Evolutionary conservation across 2,888 invertebrate species (phyloP).

Genomic region (Ormia ochracea): DNA sequence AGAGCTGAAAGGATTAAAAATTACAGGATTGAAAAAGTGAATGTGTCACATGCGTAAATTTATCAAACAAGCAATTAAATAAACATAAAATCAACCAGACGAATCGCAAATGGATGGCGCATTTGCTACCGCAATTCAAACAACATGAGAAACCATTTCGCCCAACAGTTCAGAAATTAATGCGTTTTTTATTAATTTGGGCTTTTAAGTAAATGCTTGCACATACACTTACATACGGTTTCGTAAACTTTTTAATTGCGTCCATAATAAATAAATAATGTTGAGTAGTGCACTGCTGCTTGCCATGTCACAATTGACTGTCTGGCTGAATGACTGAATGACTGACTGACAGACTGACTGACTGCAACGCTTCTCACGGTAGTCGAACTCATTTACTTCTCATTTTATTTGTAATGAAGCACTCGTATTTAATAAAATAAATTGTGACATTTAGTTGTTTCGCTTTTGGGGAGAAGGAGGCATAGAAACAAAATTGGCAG

Average conservation of each 20-base stretch:
- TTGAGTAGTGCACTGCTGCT: neutral
- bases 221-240: neutral
- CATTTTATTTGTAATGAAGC: neutral
- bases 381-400: neutral
- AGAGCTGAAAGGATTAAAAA: constrained; percentile 38
- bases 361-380: neutral
- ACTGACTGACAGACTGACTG: neutral
- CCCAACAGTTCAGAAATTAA: constrained; percentile 6
- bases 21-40: neutral
- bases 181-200: neutral
- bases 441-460: constrained; percentile 21
- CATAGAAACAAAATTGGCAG: neutral
- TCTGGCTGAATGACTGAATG: neutral
- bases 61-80: neutral
- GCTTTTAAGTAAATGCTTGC: constrained; percentile 4
- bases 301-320: neutral
- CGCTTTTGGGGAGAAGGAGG: neutral
- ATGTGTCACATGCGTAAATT: constrained; percentile 14
- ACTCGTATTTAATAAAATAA: neutral
- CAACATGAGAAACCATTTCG: constrained; percentile 23
- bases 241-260: constrained; percentile 34
- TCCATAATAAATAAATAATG: constrained; percentile 33
- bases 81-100: neutral
- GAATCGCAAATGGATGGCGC: constrained; percentile 17
- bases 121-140: constrained; percentile 6